Evolutionary conservation across 2,113 vertebrate species (phyloP).

Genomic region (Pseudorasbora parva): DNA sequence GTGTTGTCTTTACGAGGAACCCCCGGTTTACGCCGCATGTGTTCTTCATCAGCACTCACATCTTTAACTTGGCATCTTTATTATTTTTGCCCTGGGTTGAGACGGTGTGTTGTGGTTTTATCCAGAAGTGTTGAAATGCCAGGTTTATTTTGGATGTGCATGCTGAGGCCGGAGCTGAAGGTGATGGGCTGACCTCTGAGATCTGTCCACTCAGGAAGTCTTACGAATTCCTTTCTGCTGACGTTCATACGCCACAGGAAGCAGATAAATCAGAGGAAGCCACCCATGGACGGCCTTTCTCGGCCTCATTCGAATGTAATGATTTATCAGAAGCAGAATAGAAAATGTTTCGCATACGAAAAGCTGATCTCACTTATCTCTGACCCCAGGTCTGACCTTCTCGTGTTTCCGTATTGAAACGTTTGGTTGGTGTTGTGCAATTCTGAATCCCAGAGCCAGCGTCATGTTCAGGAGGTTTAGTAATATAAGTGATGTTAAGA

Average conservation of each 20-base stretch:
- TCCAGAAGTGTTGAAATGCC: neutral
- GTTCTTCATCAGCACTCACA: neutral
- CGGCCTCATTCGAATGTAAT: neutral
- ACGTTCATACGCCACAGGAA: conserved; percentile 44
- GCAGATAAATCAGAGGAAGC: conserved; percentile 46
- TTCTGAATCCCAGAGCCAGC: neutral
- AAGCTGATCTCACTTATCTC: neutral
- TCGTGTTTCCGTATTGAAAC: neutral
- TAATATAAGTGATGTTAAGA: neutral
- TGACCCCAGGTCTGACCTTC: neutral
- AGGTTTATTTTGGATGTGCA: neutral
- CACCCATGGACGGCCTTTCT: neutral
- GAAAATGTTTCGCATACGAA: neutral
- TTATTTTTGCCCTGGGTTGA: neutral
- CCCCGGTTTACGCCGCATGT: neutral
- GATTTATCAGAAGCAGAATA: neutral
- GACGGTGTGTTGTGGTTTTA: neutral
- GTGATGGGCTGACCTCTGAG: conserved; percentile 32
- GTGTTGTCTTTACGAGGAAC: neutral
- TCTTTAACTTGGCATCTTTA: neutral
- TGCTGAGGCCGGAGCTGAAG: neutral
- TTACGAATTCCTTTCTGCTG: conserved; percentile 51
- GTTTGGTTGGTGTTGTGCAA: neutral
- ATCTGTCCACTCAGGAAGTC: conserved; percentile 39
- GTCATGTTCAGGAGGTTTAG: neutral